Conservation (phyloP, 2,888 invertebrate genomes). For the Malachius bipustulatus region DNA sequence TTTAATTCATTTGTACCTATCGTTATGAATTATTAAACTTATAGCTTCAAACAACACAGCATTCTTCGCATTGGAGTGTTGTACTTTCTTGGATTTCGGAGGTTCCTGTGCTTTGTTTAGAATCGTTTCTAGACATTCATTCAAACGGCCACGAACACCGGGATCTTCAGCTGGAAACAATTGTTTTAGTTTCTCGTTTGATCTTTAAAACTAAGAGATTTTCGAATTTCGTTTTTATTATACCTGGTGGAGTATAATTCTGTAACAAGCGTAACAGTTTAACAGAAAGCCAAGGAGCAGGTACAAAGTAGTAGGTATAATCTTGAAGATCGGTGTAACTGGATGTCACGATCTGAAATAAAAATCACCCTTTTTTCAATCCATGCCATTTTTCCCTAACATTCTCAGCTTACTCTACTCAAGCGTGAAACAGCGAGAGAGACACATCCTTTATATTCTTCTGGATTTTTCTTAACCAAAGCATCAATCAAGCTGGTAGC, state of each 20-base stretch:
- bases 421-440: slow-evolving; percentile 94
- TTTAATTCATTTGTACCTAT: slow-evolving; percentile 42
- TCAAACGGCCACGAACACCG: slow-evolving; percentile 87
- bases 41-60: slow-evolving; percentile 99
- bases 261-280: slow-evolving; percentile 91
- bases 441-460: slow-evolving; percentile 98
- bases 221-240: slow-evolving; percentile 10
- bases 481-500: slow-evolving; percentile 97
- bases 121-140: slow-evolving; percentile 97
- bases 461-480: slow-evolving; percentile 95
- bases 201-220: neutral
- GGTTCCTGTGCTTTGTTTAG: slow-evolving; percentile 98
- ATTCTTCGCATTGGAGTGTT: slow-evolving; percentile 99
- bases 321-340: slow-evolving; percentile 99
- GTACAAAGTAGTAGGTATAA: slow-evolving; percentile 99
- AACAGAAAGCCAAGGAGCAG: slow-evolving; percentile 99
- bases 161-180: slow-evolving; percentile 66
- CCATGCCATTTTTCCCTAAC: no score
- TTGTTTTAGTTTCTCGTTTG: slow-evolving; percentile 4
- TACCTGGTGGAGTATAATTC: slow-evolving; percentile 94
- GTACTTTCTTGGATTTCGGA: slow-evolving; percentile 99
- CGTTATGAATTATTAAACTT: slow-evolving; percentile 98
- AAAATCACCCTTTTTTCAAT: no score
- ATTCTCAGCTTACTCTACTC: slow-evolving; percentile 61
- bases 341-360: slow-evolving; percentile 83